phyloP scores from a whole-genome alignment of 2,113 vertebrate species.

The Rutilus rutilus region DNA sequence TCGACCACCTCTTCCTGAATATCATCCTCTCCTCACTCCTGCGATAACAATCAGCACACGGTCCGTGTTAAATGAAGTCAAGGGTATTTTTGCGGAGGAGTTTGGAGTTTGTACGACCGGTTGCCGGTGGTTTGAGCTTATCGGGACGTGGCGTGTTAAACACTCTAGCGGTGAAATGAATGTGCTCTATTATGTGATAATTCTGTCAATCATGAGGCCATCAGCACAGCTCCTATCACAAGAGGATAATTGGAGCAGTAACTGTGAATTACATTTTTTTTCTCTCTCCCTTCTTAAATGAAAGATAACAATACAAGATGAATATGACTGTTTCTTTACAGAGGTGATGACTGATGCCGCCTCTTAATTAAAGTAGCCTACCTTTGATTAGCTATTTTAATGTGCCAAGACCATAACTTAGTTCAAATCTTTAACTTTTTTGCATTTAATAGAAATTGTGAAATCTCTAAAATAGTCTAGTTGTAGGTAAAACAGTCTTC shows the following conservation, averaged over 20 bases:
- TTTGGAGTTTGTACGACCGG: constrained; percentile 53
- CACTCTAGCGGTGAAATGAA: constrained; percentile 48
- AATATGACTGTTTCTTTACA: constrained; percentile 43
- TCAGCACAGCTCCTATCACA: constrained; percentile 56
- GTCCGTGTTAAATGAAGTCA: constrained; percentile 55
- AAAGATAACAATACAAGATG: constrained; percentile 47
- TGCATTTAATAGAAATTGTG: no score
- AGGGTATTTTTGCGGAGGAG: constrained; percentile 49
- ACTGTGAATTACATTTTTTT: constrained; percentile 53
- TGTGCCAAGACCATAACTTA: neutral
- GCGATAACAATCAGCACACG: constrained; percentile 51
- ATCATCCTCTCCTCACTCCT: constrained; percentile 30
- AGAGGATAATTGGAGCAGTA: constrained; percentile 59
- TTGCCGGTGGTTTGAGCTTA: constrained; percentile 58
- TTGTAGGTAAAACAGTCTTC: neutral
- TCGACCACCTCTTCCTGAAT: constrained; percentile 50
- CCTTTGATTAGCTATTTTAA: constrained; percentile 39
- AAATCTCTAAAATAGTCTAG: neutral
- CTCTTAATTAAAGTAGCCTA: constrained; percentile 39
- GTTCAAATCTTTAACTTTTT: neutral
- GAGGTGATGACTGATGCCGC: constrained; percentile 37
- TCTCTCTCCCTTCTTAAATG: constrained; percentile 42
- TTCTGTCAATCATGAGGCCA: constrained; percentile 63
- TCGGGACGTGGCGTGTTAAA: constrained; percentile 54
- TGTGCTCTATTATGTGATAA: constrained; percentile 56